Base-by-base conservation (phyloP, 1,140 invertebrate species). In the Helicoverpa zea region DNA sequence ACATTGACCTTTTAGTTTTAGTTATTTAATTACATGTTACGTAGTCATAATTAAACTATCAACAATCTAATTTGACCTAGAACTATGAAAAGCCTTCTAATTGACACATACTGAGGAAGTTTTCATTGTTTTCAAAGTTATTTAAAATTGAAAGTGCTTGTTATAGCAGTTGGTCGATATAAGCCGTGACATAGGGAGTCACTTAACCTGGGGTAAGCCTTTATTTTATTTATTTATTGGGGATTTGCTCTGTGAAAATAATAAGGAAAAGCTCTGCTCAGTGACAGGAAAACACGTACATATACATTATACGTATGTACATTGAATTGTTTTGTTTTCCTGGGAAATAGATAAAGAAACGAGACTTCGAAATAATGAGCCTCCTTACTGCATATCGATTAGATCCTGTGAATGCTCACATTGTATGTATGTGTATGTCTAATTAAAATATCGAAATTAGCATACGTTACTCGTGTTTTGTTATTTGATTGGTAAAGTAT, bases 101-200 rank as follows among this genome's bases (percentile, higher is more conserved):
- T 64, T 64, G 63, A 64, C 63, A 64, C n/a, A 64, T 64, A 47
- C 35, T 47, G 9, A 10, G 14, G 35, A 35, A 64, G 63, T 43
- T 43, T 64, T 13, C 7, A 52, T n/a, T 14, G 29, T 23, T 72
- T 7, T 23, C 16, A 29, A 51, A 49, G 64, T 23, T n/a, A 43
- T 63, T 63, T 63, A 70, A 70, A 70, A 9, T 52, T 70, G n/a
- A 54, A 72, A 72, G 12, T 68, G 68, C 30, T 72, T 54, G 29
- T 70, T 51, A 3, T 30, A 72, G 23, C 30, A 3, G 68, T 2
- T 30, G 23, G 4, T 54, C 47, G 49, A 54, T 52, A 52, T 30
- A 52, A 18, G 29, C 23, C 49, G 18, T 52, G 66, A 70, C 47
- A 70, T 0, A 9, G 66, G 51, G 29, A 70, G 23, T 70, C 66